Evolutionary conservation across 2,797 vertebrate genomes (phyloP).

Genomic region (Cottoperca gobio): DNA sequence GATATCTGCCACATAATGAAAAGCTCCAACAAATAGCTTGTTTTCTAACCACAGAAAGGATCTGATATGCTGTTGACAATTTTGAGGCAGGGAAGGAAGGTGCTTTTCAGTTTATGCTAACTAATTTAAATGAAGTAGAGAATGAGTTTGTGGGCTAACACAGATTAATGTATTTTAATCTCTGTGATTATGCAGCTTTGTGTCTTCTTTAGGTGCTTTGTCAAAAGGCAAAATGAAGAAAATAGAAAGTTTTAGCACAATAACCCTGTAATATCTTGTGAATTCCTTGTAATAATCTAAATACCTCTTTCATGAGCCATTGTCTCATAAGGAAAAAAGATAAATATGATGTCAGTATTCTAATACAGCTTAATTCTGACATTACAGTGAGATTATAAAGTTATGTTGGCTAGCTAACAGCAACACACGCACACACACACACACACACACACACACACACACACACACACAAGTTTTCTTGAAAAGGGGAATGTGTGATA

Average conservation of each 20-base stretch:
- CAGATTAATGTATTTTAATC: background rate
- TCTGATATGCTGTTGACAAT: background rate
- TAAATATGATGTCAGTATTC: too few relatives aligned
- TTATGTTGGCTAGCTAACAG: too few relatives aligned
- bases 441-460: too few relatives aligned
- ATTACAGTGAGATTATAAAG: too few relatives aligned
- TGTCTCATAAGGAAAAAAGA: too few relatives aligned
- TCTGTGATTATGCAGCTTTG: background rate
- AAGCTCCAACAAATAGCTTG: background rate
- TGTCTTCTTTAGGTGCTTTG: background rate
- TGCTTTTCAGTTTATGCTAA: background rate
- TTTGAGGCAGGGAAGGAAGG: too few relatives aligned
- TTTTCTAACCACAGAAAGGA: background rate
- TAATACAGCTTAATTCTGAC: too few relatives aligned
- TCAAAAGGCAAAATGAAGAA: background rate
- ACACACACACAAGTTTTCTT: too few relatives aligned
- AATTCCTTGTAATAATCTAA: background rate
- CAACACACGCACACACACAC: too few relatives aligned
- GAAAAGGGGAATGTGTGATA: too few relatives aligned
- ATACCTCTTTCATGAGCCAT: background rate
- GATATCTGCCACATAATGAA: constrained; percentile 13
- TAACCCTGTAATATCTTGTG: background rate
- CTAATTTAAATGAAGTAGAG: background rate
- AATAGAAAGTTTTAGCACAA: background rate
- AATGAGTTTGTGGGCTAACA: background rate